Evolutionary conservation across 2,888 invertebrate species (phyloP).

Genomic region (Eupeodes latifasciatus): DNA sequence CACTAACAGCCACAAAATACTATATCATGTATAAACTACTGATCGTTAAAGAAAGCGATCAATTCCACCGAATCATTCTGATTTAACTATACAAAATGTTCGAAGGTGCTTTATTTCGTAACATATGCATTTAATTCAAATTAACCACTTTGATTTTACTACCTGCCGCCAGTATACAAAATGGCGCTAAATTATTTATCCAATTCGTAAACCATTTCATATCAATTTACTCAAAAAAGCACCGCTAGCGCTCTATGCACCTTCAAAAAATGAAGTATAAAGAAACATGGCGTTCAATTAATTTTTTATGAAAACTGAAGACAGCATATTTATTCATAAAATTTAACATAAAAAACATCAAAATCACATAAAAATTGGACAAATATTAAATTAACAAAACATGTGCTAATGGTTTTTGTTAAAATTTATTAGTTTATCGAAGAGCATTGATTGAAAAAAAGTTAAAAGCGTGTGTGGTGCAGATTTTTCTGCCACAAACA

Average conservation of each 20-base stretch:
- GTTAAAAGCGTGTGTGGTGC: conserved; percentile 39
- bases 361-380: not conserved
- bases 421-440: not conserved
- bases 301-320: conserved; percentile 54
- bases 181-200: conserved; percentile 22
- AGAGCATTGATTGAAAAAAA: not conserved
- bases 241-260: conserved; percentile 31
- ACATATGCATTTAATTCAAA: not conserved
- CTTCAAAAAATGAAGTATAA: conserved; percentile 53
- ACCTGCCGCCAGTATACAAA: not conserved
- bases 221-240: conserved; percentile 40
- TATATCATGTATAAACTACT: no score
- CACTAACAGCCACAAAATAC: no score
- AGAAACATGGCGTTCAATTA: conserved; percentile 72
- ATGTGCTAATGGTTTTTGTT: conserved; percentile 1
- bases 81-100: no score
- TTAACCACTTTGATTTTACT: not conserved
- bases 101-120: no score
- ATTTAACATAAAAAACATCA: not conserved
- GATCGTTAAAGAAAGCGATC: no score
- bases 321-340: conserved; percentile 41
- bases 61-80: no score
- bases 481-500: conserved; percentile 52
- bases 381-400: not conserved
- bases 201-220: conserved; percentile 8